A percentile compares a stretch with the other conserved stretches of the same genome.
Evolutionary conservation across 1,140 invertebrate genomes (phyloP).

Genomic region (Procambarus clarkii): DNA sequence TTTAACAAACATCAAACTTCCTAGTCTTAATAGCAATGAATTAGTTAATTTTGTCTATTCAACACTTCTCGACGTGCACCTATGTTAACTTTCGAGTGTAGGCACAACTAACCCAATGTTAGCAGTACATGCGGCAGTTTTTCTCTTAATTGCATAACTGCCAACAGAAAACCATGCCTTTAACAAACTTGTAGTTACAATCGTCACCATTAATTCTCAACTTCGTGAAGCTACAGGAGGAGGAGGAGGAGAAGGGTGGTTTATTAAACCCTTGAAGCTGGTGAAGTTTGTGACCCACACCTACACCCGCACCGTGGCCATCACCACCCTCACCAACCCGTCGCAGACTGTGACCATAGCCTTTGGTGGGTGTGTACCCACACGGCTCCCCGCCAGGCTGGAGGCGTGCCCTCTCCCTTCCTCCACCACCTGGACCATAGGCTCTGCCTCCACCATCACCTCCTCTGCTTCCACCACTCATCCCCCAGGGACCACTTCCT

Average conservation of each 20-base stretch:
- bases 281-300: not conserved
- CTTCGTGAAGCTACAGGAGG: not conserved
- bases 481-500: not conserved
- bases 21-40: no score
- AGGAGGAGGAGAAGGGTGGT: not conserved
- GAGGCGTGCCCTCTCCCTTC: not conserved
- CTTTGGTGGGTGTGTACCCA: not conserved
- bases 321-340: not conserved
- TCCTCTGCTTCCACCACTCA: not conserved
- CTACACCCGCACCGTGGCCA: not conserved
- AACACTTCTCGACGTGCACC: no score
- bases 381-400: not conserved
- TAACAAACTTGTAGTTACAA: no score
- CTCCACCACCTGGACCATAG: not conserved
- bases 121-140: no score
- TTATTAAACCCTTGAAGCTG: not conserved
- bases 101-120: no score
- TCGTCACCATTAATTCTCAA: no score
- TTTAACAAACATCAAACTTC: no score
- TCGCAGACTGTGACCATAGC: not conserved
- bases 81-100: no score
- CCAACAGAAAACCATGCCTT: no score
- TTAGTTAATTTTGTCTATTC: no score
- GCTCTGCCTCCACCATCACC: not conserved
- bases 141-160: no score